phyloP scores from a whole-genome alignment of 1,140 invertebrate genomes.

The Trichonephila clavata region DNA sequence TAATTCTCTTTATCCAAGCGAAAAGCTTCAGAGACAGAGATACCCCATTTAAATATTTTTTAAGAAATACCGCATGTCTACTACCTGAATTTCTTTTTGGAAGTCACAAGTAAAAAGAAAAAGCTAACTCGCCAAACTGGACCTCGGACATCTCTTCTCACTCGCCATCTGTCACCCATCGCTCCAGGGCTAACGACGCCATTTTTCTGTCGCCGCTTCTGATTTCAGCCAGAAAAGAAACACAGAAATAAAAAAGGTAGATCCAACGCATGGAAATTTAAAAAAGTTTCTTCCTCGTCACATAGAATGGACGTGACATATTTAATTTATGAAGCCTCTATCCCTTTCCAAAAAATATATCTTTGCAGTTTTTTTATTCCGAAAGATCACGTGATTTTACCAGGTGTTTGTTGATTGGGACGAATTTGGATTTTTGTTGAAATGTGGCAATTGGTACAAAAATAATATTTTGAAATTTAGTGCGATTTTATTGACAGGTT shows the following conservation, averaged over 20 bases:
- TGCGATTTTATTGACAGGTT: too few species aligned
- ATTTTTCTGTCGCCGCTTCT: conserved; percentile 67
- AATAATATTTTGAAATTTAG: not conserved
- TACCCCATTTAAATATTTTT: too few species aligned
- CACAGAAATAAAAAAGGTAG: not conserved
- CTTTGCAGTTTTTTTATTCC: not conserved
- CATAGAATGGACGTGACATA: conserved; percentile 66
- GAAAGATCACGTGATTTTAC: not conserved
- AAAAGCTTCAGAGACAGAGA: too few species aligned
- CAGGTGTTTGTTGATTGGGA: conserved; percentile 40
- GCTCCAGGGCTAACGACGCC: conserved; percentile 67
- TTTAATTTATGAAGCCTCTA: conserved; percentile 61
- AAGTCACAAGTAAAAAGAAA: not conserved
- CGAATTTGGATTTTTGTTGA: not conserved
- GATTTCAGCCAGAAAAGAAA: conserved; percentile 28
- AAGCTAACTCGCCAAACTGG: conserved; percentile 28
- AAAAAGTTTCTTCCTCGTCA: conserved; percentile 37
- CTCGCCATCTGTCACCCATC: conserved; percentile 63
- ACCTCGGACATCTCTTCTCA: not conserved
- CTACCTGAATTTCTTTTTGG: not conserved
- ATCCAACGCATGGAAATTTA: conserved; percentile 28
- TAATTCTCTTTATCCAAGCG: too few species aligned
- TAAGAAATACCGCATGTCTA: not conserved
- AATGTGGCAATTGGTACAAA: too few species aligned
- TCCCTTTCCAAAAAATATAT: not conserved